These are phyloP conservation scores for Drosophila bocki DNA, from an alignment of 1,140 invertebrate species.

Conservation along the genomic window DNA sequence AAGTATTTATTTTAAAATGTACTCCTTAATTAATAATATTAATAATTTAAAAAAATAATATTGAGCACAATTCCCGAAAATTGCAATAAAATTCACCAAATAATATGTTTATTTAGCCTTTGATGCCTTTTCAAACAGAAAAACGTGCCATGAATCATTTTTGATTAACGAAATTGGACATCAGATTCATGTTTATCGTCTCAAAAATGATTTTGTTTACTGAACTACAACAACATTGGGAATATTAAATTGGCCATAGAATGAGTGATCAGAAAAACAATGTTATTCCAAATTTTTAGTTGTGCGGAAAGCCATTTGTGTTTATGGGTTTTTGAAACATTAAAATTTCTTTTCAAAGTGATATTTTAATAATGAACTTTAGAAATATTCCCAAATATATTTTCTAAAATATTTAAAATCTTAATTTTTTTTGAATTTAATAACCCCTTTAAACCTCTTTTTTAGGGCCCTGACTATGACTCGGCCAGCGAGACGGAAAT, in stretches of 20 bases:
- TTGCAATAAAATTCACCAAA: background rate
- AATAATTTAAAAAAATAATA: no score
- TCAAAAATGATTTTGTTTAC: constrained; percentile 12
- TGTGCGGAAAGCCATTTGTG: background rate
- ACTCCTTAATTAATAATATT: no score
- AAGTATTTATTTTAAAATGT: no score
- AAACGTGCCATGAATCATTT: constrained; percentile 5
- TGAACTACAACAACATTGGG: background rate
- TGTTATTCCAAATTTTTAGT: background rate
- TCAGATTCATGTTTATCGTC: constrained; percentile 9
- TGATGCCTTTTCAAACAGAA: constrained; percentile 16
- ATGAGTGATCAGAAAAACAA: background rate
- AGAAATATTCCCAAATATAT: background rate
- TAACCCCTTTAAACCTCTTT: constrained; percentile 27
- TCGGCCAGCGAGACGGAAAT: constrained; percentile 88
- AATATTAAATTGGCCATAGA: constrained; percentile 4
- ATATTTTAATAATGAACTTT: background rate
- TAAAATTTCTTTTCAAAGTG: background rate
- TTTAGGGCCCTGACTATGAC: constrained; percentile 90
- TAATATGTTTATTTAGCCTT: constrained; percentile 14
- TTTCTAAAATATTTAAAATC: background rate
- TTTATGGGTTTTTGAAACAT: constrained; percentile 1
- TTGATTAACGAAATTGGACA: constrained; percentile 11
- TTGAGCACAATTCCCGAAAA: background rate
- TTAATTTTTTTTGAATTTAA: background rate